These are phyloP conservation scores for Noctua janthina DNA, from an alignment of 2,888 invertebrate species.

Conservation along the genomic window DNA sequence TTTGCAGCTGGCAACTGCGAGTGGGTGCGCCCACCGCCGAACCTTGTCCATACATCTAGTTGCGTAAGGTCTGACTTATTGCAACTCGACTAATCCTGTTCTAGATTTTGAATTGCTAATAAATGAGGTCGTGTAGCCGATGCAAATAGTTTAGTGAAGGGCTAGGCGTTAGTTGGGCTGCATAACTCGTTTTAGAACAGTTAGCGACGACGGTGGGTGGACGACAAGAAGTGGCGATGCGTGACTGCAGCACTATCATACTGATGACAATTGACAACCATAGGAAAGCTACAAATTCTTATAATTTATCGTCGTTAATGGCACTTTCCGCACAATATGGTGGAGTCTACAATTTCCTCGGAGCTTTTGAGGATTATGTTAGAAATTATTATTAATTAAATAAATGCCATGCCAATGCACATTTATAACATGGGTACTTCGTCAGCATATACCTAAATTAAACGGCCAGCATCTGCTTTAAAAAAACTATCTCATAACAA, in stretches of 20 bases:
- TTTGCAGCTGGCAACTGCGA: slow-evolving; percentile 67
- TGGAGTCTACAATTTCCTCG: slow-evolving; percentile 15
- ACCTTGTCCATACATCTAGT: slow-evolving; percentile 63
- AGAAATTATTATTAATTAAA: neutral
- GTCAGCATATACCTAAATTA: neutral
- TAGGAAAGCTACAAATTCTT: slow-evolving; percentile 17
- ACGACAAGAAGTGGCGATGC: slow-evolving; percentile 25
- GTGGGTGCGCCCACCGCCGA: slow-evolving; percentile 73
- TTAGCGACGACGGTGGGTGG: slow-evolving; percentile 47
- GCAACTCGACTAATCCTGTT: slow-evolving; percentile 67
- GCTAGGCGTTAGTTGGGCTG: slow-evolving; percentile 42
- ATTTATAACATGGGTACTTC: neutral
- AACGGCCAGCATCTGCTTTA: neutral
- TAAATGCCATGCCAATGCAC: neutral
- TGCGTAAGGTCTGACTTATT: slow-evolving; percentile 64
- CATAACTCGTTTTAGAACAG: slow-evolving; percentile 52
- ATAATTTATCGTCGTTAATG: slow-evolving; percentile 10
- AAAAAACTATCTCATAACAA: slow-evolving; percentile 35
- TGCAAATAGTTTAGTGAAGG: slow-evolving; percentile 65
- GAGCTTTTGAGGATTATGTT: neutral
- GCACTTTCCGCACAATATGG: neutral
- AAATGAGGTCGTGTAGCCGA: slow-evolving; percentile 63
- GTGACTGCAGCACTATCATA: slow-evolving; percentile 12
- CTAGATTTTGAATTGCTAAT: slow-evolving; percentile 67
- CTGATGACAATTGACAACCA: slow-evolving; percentile 13